phyloP scores from a whole-genome alignment of 2,113 vertebrate species.

The Bubo bubo region DNA sequence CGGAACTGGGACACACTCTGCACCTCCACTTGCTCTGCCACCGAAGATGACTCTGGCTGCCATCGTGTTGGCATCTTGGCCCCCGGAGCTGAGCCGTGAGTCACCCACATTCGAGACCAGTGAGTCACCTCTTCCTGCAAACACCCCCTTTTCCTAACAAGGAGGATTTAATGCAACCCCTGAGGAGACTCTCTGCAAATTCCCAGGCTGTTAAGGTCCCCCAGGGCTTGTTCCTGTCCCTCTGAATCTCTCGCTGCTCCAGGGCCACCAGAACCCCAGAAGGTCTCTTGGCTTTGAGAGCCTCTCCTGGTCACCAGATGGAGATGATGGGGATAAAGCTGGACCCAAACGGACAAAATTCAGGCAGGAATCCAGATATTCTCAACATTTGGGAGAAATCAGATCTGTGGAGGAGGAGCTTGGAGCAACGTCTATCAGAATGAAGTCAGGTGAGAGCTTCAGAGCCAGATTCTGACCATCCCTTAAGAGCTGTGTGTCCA shows the following conservation, averaged over 20 bases:
- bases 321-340: not conserved
- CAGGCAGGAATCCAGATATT: not conserved
- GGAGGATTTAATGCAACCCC: not conserved
- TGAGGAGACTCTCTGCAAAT: not conserved
- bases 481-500: not conserved
- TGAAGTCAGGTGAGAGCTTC: conserved; percentile 1
- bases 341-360: not conserved
- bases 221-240: not conserved
- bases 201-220: not conserved
- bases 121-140: not conserved
- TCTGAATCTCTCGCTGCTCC: not conserved
- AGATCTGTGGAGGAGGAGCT: not conserved
- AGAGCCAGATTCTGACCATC: not conserved
- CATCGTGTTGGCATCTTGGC: not conserved
- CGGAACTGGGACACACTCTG: not conserved
- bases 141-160: not conserved
- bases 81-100: not conserved
- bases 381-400: conserved; percentile 19
- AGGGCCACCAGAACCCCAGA: not conserved
- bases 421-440: not conserved
- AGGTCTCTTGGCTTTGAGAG: not conserved
- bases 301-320: not conserved
- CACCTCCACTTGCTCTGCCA: not conserved
- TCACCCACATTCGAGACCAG: not conserved
- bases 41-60: accelerated